Conservation (phyloP, 2,113 vertebrate genomes). For the Lutjanus erythropterus region DNA sequence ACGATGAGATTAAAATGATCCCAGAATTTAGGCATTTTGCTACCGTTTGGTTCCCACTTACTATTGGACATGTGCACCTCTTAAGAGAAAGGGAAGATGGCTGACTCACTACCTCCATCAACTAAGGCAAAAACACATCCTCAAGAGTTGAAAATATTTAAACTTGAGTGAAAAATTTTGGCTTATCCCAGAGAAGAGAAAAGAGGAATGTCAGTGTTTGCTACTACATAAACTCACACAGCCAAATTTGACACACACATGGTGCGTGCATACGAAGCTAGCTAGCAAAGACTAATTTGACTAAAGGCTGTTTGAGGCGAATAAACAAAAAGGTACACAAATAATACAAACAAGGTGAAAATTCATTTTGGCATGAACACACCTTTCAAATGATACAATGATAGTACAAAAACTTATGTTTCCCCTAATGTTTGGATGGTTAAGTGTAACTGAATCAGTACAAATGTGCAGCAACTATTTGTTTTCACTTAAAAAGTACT, state of each 20-base stretch:
- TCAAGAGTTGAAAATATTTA: background rate
- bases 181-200: background rate
- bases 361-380: background rate
- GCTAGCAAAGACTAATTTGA: background rate
- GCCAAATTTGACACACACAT: background rate
- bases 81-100: no score
- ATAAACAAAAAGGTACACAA: no score
- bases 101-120: no score
- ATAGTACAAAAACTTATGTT: background rate
- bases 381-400: background rate
- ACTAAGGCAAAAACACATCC: background rate
- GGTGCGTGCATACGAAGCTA: background rate
- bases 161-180: background rate
- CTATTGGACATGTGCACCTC: no score
- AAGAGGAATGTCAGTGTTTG: background rate
- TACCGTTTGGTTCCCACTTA: no score
- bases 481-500: no score
- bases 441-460: slow-evolving; percentile 1
- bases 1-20: no score
- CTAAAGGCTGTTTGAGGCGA: background rate
- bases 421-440: background rate
- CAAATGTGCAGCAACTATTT: background rate
- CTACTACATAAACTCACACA: background rate
- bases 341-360: no score
- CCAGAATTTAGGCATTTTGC: no score